A percentile compares a stretch with the other conserved stretches of the same genome.
Conservation (phyloP, 2,797 vertebrate genomes). For the Saxicola maurus region DNA sequence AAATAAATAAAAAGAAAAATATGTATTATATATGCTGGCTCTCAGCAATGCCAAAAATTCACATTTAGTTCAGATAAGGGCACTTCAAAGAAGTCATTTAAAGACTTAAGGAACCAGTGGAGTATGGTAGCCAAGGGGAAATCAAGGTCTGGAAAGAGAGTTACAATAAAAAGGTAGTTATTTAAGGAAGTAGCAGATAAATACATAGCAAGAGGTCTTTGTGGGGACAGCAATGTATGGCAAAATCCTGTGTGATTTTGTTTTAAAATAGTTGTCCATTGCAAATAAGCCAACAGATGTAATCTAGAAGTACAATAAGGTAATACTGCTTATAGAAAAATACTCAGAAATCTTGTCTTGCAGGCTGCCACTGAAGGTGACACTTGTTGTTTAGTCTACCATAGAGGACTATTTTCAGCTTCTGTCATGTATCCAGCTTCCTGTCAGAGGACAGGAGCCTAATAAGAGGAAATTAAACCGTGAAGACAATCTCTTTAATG, state of each 20-base stretch:
- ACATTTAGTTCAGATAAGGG: conserved; percentile 11
- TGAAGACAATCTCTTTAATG: conserved; percentile 26
- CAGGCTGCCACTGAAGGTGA: neutral
- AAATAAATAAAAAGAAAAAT: neutral
- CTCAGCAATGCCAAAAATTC: conserved; percentile 21
- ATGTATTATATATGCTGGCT: neutral
- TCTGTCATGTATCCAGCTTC: conserved; percentile 22
- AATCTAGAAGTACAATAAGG: neutral
- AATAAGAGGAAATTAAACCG: conserved; percentile 43
- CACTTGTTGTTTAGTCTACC: neutral
- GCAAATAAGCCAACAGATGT: neutral
- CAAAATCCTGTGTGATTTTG: neutral
- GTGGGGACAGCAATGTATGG: neutral
- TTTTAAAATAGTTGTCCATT: neutral
- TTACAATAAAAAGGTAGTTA: neutral
- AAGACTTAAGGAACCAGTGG: neutral
- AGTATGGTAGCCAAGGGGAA: neutral
- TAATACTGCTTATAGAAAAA: conserved; percentile 13
- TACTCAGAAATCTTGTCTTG: neutral
- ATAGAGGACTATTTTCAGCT: conserved; percentile 10
- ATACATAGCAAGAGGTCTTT: neutral
- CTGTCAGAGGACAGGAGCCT: conserved; percentile 26
- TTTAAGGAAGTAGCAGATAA: neutral
- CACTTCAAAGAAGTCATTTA: conserved; percentile 30
- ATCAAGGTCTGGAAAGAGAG: neutral